Percentiles rank a stretch among this genome's conserved stretches.
Evolutionary conservation across 2,888 invertebrate genomes (phyloP).

Genomic region (Apotomis turbidana): DNA sequence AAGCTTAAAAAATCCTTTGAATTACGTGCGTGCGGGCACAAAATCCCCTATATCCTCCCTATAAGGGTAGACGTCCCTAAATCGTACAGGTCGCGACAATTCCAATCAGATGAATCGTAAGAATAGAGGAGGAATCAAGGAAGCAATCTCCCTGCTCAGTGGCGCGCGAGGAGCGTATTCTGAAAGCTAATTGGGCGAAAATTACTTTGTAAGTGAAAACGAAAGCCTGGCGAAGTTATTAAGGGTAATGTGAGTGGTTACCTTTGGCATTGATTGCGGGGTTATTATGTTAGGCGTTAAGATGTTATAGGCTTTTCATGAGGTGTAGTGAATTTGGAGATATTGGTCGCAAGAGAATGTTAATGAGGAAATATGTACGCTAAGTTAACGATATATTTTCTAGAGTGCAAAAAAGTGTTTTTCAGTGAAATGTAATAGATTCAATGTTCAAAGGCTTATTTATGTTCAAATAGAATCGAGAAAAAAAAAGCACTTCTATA

Average conservation of each 20-base stretch:
- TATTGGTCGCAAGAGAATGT: too few relatives aligned
- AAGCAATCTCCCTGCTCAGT: slow-evolving; percentile 69
- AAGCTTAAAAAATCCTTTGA: not conserved
- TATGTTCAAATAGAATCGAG: too few relatives aligned
- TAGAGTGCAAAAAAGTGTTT: too few relatives aligned
- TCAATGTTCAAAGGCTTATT: too few relatives aligned
- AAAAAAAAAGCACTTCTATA: too few relatives aligned
- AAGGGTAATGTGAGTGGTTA: slow-evolving; percentile 36
- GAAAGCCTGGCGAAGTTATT: slow-evolving; percentile 46
- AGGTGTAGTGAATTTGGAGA: not conserved
- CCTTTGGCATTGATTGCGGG: slow-evolving; percentile 28
- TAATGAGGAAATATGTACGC: not conserved
- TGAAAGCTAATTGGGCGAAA: slow-evolving; percentile 72
- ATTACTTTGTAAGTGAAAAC: slow-evolving; percentile 67
- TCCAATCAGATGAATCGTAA: slow-evolving; percentile 50
- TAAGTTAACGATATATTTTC: too few relatives aligned
- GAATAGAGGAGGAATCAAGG: slow-evolving; percentile 52
- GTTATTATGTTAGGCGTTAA: slow-evolving; percentile 12
- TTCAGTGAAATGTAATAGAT: too few relatives aligned
- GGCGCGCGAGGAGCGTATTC: slow-evolving; percentile 65
- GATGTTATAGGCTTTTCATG: slow-evolving; percentile 4
- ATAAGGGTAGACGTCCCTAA: not conserved
- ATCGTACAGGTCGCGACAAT: slow-evolving; percentile 43
- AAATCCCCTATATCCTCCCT: not conserved
- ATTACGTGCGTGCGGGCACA: not conserved